Evolutionary conservation across 1,140 invertebrate genomes (phyloP), one percentile per base, ranked within the genome.

Genomic region (Reticulitermes speratus): DNA sequence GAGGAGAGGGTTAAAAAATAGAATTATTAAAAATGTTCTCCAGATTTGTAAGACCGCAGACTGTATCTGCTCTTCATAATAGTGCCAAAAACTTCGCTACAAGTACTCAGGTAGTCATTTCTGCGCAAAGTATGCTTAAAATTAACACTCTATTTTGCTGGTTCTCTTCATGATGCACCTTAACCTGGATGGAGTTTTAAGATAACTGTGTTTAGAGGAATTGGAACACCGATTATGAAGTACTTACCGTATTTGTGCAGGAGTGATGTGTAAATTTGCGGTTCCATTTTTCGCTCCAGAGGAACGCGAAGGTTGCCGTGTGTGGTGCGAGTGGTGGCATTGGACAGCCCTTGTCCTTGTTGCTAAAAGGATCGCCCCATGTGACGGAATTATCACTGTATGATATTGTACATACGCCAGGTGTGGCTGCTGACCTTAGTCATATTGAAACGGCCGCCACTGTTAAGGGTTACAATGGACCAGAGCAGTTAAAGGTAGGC

Each of bases 311-410:
- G 94, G 99, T 99, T 32, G 96, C 98, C 86, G 97, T 99, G 82
- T 94, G 98, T 90, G 99, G 99, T 86, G 99, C 98, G 3, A 95
- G 95, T 89, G 99, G 99, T 87, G 99, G 99, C 84, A 99, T 99
- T 91, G 99, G 99, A 2, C 99, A 99, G 91, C 99, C 99, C 14
- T 91, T 99, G 88, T 97, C 98, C 19, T 92, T 99, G 75, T 93
- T 99, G n/a, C 91, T 99, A 86, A 99, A 99, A 92, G 94, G 97
- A 89, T 97, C 96, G 87, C 95, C 97, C 83, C 90, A 97, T 75
- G 94, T 99, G 30, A 95, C 94, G 25, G 94, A 97, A 88, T 92
- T 99, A 86, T 94, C 95, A 1, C 92, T 99, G 3, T 99, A 98
- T 89, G 99, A 99, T 93, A 96, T 99, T 91, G 97, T 98, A 0